phyloP scores from a whole-genome alignment of 2,113 vertebrate species.

The Empidonax alnorum region DNA sequence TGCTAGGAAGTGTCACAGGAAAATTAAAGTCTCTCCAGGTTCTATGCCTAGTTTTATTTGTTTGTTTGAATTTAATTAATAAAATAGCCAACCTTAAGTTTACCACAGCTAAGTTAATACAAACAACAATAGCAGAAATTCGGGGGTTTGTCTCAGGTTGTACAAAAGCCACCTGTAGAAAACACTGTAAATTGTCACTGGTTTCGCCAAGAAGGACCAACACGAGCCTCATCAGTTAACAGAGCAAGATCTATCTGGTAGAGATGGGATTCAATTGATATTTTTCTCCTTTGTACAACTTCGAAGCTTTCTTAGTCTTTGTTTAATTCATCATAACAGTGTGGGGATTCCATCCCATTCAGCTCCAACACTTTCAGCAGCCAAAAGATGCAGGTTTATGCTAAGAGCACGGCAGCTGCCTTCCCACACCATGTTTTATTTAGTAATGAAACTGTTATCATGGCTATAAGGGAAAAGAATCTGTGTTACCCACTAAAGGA shows the following conservation, averaged over 20 bases:
- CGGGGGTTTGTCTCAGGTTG: accelerated
- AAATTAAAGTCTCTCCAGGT: not conserved
- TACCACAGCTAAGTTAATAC: not conserved
- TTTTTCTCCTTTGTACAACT: not conserved
- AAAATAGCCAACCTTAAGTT: not conserved
- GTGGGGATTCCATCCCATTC: not conserved
- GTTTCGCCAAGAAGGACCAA: not conserved
- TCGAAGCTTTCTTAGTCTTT: not conserved
- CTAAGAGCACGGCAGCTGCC: not conserved
- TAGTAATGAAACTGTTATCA: not conserved
- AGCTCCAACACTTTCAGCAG: not conserved
- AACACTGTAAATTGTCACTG: accelerated
- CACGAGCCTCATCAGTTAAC: accelerated
- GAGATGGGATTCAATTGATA: not conserved
- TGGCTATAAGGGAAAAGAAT: not conserved
- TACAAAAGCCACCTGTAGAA: not conserved
- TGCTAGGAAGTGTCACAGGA: not conserved
- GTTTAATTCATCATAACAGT: not conserved
- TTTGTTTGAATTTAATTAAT: not conserved
- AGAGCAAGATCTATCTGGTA: not conserved
- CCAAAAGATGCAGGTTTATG: not conserved
- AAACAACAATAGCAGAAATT: not conserved
- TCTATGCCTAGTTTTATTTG: not conserved
- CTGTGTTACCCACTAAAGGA: not conserved
- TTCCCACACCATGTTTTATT: not conserved